phyloP scores from a whole-genome alignment of 2,888 invertebrate species.

The Dryobota labecula region DNA sequence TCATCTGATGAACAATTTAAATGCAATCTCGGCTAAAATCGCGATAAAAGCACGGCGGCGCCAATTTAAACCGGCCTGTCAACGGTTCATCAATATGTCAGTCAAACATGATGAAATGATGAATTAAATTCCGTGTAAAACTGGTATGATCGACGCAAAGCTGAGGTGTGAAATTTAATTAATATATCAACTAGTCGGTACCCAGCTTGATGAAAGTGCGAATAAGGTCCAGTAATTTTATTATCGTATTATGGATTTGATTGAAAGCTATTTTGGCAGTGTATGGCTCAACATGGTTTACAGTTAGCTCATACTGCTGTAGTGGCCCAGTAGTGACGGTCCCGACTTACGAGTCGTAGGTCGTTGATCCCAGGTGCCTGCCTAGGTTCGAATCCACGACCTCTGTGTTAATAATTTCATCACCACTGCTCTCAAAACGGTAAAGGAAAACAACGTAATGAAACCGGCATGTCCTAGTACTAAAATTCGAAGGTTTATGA shows the following conservation, averaged over 20 bases:
- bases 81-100: slow-evolving; percentile 75
- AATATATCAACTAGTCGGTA: slow-evolving; percentile 71
- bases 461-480: too few relatives aligned
- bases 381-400: too few relatives aligned
- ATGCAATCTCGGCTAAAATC: slow-evolving; percentile 71
- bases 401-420: too few relatives aligned
- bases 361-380: too few relatives aligned
- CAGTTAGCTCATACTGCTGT: neutral
- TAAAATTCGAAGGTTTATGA: too few relatives aligned
- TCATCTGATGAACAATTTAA: slow-evolving; percentile 67
- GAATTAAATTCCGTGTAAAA: slow-evolving; percentile 79
- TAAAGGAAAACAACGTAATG: too few relatives aligned
- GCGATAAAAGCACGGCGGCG: slow-evolving; percentile 68
- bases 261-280: neutral
- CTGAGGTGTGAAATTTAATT: slow-evolving; percentile 74
- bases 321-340: too few relatives aligned
- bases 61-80: slow-evolving; percentile 73
- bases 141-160: slow-evolving; percentile 64
- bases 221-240: slow-evolving; percentile 2
- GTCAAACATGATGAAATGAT: slow-evolving; percentile 77
- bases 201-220: slow-evolving; percentile 10
- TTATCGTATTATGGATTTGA: neutral
- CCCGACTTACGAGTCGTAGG: too few relatives aligned
- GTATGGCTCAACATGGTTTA: neutral
- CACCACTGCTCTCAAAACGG: too few relatives aligned